Evolutionary conservation across 2,113 vertebrate genomes (phyloP).

Genomic region (Coracopsis vasa): DNA sequence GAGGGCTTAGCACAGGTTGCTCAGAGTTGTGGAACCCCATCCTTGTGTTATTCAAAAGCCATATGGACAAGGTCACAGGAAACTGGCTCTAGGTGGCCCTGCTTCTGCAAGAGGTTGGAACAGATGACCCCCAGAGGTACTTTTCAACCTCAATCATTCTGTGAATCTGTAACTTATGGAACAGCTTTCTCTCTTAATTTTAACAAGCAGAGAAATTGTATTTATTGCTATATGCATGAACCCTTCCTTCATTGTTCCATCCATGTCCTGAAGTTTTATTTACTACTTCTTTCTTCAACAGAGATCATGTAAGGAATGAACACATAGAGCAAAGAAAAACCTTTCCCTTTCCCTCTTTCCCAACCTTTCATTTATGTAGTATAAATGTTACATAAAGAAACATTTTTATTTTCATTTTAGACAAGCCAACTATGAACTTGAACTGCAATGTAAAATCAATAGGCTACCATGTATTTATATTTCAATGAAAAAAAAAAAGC

Average conservation of each 20-base stretch:
- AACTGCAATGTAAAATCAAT: background rate
- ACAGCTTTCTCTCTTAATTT: background rate
- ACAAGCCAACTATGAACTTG: background rate
- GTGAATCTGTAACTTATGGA: background rate
- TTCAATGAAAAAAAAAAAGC: background rate
- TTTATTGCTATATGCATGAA: background rate
- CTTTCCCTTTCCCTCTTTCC: background rate
- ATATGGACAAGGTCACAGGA: background rate
- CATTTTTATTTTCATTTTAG: background rate
- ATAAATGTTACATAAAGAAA: background rate
- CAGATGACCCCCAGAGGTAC: background rate
- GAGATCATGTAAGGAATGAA: background rate
- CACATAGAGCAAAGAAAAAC: background rate
- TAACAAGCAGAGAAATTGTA: background rate
- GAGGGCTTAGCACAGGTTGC: background rate
- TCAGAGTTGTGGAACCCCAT: background rate
- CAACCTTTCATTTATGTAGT: background rate
- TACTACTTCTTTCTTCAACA: background rate
- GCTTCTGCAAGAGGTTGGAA: background rate
- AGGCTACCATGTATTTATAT: background rate
- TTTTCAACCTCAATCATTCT: background rate
- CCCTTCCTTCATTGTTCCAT: background rate
- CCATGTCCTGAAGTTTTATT: background rate
- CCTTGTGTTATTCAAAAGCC: background rate
- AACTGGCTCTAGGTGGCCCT: background rate